Evolutionary conservation across 1,140 invertebrate species (phyloP).

Genomic region (Agrypnia vestita): DNA sequence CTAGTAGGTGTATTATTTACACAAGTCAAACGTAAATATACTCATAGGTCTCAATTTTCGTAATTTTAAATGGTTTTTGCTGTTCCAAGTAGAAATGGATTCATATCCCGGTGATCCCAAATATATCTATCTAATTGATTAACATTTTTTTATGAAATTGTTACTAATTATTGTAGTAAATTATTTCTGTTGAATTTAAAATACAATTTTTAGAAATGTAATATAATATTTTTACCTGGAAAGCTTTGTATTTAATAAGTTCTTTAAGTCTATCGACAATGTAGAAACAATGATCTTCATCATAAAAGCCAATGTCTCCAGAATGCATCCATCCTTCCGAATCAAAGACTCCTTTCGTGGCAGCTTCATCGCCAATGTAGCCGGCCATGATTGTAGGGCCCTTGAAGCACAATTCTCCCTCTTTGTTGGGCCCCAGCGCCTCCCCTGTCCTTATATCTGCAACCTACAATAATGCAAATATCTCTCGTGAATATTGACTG

Average conservation of each 20-base stretch:
- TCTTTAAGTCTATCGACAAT: slow-evolving; percentile 87
- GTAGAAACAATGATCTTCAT: slow-evolving; percentile 80
- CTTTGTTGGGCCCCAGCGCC: slow-evolving; percentile 74
- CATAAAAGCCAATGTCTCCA: slow-evolving; percentile 87
- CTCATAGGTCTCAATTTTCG: too few relatives aligned
- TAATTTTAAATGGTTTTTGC: too few relatives aligned
- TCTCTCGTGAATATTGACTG: neutral
- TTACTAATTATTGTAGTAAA: too few relatives aligned
- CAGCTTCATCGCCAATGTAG: slow-evolving; percentile 77
- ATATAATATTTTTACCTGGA: slow-evolving; percentile 72
- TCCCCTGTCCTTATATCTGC: slow-evolving; percentile 77
- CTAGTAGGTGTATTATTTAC: too few relatives aligned
- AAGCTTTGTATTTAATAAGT: slow-evolving; percentile 84
- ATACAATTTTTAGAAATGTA: too few relatives aligned
- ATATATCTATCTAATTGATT: too few relatives aligned
- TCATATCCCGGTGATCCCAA: too few relatives aligned
- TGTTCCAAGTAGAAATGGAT: too few relatives aligned
- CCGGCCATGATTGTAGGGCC: slow-evolving; percentile 80
- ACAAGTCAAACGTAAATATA: too few relatives aligned
- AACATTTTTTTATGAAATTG: too few relatives aligned
- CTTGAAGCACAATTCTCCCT: slow-evolving; percentile 82
- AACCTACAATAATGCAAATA: slow-evolving; percentile 65
- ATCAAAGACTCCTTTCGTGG: slow-evolving; percentile 79
- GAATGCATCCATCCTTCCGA: slow-evolving; percentile 85
- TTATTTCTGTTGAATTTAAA: too few relatives aligned